These are phyloP conservation scores for Actinostola sp. DNA, from an alignment of 92 coral and sea anemone genomes.

Conservation along the genomic window DNA sequence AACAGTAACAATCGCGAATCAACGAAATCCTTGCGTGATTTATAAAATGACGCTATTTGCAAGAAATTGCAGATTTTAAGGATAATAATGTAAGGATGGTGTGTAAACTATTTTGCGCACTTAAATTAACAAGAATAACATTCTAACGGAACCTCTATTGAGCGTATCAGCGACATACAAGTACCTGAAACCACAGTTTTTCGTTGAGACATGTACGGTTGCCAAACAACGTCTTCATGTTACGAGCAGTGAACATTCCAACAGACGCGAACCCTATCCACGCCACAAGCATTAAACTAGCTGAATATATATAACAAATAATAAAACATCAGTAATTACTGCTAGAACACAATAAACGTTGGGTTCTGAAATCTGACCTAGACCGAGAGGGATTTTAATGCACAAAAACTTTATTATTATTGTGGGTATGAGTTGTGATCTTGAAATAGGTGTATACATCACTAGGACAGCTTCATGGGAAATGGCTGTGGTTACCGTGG, in stretches of 20 bases:
- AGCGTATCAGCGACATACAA: not conserved
- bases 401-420: too few relatives aligned
- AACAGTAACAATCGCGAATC: too few relatives aligned
- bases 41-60: too few relatives aligned
- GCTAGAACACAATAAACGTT: not conserved
- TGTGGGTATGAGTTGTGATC: too few relatives aligned
- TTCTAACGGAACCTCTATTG: too few relatives aligned
- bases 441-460: too few relatives aligned
- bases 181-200: slow-evolving; percentile 64
- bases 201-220: slow-evolving; percentile 26
- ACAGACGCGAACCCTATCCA: slow-evolving; percentile 78
- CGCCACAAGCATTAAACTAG: slow-evolving; percentile 58
- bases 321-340: not conserved
- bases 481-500: too few relatives aligned
- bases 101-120: not conserved
- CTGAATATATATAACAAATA: slow-evolving; percentile 4
- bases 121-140: not conserved
- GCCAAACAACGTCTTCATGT: slow-evolving; percentile 50
- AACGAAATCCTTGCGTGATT: too few relatives aligned
- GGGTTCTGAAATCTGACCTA: too few relatives aligned
- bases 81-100: not conserved
- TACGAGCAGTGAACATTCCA: slow-evolving; percentile 65
- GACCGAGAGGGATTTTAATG: too few relatives aligned
- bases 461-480: too few relatives aligned
- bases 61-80: too few relatives aligned